phyloP scores from a whole-genome alignment of 2,888 invertebrate species.

The Hirtodrosophila confusa region DNA sequence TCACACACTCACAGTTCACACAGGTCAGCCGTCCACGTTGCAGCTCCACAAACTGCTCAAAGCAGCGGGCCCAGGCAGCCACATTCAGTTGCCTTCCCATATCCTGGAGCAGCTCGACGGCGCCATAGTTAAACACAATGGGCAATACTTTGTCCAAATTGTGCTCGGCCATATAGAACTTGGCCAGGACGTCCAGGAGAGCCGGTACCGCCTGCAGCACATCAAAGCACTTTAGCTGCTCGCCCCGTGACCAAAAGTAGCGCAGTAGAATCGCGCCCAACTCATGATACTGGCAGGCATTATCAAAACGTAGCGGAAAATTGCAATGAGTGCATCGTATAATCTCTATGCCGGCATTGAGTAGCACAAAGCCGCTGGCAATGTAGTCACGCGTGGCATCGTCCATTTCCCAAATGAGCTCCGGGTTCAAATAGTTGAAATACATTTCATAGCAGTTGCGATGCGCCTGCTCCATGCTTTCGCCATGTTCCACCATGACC shows the following conservation, averaged over 20 bases:
- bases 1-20: constrained; percentile 82
- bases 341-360: constrained; percentile 78
- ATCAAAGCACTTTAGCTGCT: constrained; percentile 83
- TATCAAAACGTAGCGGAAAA: constrained; percentile 83
- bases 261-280: constrained; percentile 82
- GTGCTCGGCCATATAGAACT: constrained; percentile 83
- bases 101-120: constrained; percentile 81
- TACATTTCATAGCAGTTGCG: constrained; percentile 84
- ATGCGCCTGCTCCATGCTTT: constrained; percentile 78
- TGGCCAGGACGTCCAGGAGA: constrained; percentile 82
- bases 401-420: constrained; percentile 84
- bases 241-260: constrained; percentile 84
- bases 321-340: constrained; percentile 82
- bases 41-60: constrained; percentile 83
- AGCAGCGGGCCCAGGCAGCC: constrained; percentile 82
- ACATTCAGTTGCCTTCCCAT: constrained; percentile 77
- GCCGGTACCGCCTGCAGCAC: constrained; percentile 82
- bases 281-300: constrained; percentile 81
- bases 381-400: constrained; percentile 83
- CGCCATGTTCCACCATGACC: constrained; percentile 83
- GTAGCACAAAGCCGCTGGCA: constrained; percentile 79
- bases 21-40: constrained; percentile 82
- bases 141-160: constrained; percentile 83
- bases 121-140: constrained; percentile 82
- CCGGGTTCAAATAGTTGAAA: constrained; percentile 84